phyloP scores from a whole-genome alignment of 2,113 vertebrate species.

The Lucifuga dentata region DNA sequence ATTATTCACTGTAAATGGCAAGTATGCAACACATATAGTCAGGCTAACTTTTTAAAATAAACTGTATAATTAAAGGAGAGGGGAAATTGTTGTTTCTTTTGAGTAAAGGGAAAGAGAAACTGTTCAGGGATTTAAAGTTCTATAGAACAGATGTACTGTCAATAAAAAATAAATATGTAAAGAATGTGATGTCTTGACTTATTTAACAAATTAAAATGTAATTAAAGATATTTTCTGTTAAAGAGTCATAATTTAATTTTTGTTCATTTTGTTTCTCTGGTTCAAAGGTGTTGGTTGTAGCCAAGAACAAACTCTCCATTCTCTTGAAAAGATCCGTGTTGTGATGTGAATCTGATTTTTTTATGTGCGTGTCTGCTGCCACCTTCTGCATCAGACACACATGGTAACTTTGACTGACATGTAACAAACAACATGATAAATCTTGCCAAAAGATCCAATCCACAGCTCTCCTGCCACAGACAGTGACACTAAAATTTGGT shows the following conservation, averaged over 20 bases:
- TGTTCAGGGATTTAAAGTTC: conserved; percentile 70
- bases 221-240: not conserved
- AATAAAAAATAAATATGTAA: conserved; percentile 66
- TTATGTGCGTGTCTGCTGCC: too few relatives aligned
- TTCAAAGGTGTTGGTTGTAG: too few relatives aligned
- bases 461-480: too few relatives aligned
- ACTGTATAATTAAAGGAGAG: conserved; percentile 42
- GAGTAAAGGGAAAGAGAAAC: conserved; percentile 36
- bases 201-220: not conserved
- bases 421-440: too few relatives aligned
- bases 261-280: not conserved
- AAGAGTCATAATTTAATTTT: too few relatives aligned
- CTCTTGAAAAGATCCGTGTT: too few relatives aligned
- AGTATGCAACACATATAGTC: conserved; percentile 71
- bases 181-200: not conserved
- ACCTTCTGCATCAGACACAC: too few relatives aligned
- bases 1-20: conserved; percentile 75
- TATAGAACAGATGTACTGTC: conserved; percentile 64
- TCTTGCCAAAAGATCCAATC: too few relatives aligned
- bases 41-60: conserved; percentile 60
- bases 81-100: conserved; percentile 44
- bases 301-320: too few relatives aligned
- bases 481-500: too few relatives aligned
- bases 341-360: too few relatives aligned
- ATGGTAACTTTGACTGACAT: too few relatives aligned